These are phyloP conservation scores for Oikopleura dioica DNA, from an alignment of 23 tunicate species.

Conservation along the genomic window DNA sequence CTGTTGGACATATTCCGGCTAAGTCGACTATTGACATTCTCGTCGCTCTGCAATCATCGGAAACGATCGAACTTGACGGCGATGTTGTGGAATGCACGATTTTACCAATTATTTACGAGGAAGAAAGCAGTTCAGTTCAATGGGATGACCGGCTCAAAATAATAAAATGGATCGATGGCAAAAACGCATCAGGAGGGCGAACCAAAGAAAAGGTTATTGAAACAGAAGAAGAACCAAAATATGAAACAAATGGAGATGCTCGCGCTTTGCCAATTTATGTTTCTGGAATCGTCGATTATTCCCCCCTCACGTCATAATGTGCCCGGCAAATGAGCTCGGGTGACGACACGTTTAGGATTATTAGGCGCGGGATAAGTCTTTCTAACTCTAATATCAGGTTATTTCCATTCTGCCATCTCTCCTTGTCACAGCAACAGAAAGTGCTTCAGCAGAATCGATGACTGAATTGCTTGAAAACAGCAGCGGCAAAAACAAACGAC, in stretches of 20 bases:
- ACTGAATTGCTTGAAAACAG: not conserved
- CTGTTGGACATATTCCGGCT: conserved; percentile 57
- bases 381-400: not conserved
- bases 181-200: conserved; percentile 14
- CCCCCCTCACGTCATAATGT: too few species aligned
- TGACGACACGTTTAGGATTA: too few species aligned
- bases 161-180: conserved; percentile 56
- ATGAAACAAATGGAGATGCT: too few species aligned
- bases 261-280: too few species aligned
- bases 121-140: conserved; percentile 15
- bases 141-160: conserved; percentile 84
- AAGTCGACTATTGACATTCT: conserved; percentile 11
- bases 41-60: not conserved
- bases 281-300: too few species aligned
- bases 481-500: not conserved
- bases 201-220: not conserved
- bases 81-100: not conserved
- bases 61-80: not conserved
- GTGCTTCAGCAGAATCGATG: not conserved
- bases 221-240: not conserved
- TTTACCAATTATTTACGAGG: not conserved
- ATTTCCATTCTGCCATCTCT: conserved; percentile 6
- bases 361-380: too few species aligned
- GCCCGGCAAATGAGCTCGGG: too few species aligned
- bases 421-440: not conserved